Evolutionary conservation across 1,140 invertebrate genomes (phyloP).

Genomic region (Littorina saxatilis): DNA sequence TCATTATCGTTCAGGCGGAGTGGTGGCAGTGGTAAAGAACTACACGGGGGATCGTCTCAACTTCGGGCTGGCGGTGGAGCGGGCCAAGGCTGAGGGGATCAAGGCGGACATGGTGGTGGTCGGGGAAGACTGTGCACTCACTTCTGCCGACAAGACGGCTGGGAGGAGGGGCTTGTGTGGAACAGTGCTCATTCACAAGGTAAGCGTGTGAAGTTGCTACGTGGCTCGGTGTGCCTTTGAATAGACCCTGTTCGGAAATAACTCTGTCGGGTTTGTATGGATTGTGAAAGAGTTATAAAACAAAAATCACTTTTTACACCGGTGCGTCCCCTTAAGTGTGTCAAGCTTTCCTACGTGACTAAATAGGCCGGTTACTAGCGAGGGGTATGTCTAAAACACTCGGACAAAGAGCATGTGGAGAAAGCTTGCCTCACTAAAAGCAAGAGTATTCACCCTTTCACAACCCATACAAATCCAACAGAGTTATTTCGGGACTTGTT

Average conservation of each 20-base stretch:
- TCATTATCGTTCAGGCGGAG: constrained; percentile 80
- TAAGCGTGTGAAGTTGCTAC: constrained; percentile 55
- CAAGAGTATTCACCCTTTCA: too few relatives aligned
- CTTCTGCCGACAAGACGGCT: constrained; percentile 75
- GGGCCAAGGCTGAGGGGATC: constrained; percentile 81
- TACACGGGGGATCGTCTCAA: constrained; percentile 93
- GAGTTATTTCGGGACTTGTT: too few relatives aligned
- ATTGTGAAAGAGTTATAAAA: not conserved
- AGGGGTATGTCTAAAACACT: too few relatives aligned
- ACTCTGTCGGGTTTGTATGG: too few relatives aligned
- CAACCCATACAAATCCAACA: too few relatives aligned
- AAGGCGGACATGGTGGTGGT: constrained; percentile 83
- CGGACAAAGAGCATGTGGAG: too few relatives aligned
- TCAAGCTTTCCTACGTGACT: too few relatives aligned
- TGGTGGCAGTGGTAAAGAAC: constrained; percentile 87
- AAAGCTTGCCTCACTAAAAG: too few relatives aligned
- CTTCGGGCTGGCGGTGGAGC: constrained; percentile 89
- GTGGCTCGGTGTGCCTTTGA: not conserved
- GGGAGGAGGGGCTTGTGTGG: constrained; percentile 88
- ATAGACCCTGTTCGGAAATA: too few relatives aligned
- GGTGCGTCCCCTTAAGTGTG: too few relatives aligned
- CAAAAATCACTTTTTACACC: too few relatives aligned
- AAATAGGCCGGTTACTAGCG: too few relatives aligned
- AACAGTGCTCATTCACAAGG: constrained; percentile 84
- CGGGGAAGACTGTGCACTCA: constrained; percentile 84